Base-by-base conservation (phyloP, 2,888 invertebrate species). In the Epirrita christyi region DNA sequence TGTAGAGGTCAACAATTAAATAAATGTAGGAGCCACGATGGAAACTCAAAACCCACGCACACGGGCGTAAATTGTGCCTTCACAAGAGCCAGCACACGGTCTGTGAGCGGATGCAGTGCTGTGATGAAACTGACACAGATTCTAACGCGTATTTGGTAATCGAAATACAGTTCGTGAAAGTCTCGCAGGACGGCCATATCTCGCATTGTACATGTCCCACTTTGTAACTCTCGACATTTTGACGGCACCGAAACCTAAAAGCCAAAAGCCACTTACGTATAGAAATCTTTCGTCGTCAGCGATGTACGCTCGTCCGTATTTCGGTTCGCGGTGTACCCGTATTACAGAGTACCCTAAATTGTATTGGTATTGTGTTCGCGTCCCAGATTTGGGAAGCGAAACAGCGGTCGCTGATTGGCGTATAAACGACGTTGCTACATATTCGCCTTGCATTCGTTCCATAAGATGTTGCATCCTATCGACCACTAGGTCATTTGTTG, bases 81-180 rank as follows among this genome's bases (percentile, higher is more conserved):
- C 65, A 80, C 78, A 80, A 81, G 81, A 80, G 75, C 79, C 73
- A 77, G 73, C 80, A 79, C 78, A 47, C 76, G 77, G 76, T 73
- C 79, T 76, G 78, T 76, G 85, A 85, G 73, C 87, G 88, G 87
- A 88, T 87, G 86, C 88, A 84, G 83, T 78, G 80, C 78, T 76
- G 84, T 91, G 91, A 91, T 89, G 91, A 91, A 90, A 90, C 87
- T 89, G 91, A 90, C 91, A 91, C 89, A 92, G 88, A 88, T 91
- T 90, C 91, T 90, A 90, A 88, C 87, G 85, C 83, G 85, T 84
- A 88, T 92, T 92, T 91, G 89, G 91, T 90, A 91, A 92, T 91
- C 89, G 85, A 86, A 88, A 83, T 83, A 83, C 85, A 83, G 83
- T 81, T 83, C 88, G 90, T 89, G 90, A 92, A 92, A 91, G 91